Evolutionary conservation across 1,140 invertebrate species (phyloP).

Genomic region (Musca vetustissima): DNA sequence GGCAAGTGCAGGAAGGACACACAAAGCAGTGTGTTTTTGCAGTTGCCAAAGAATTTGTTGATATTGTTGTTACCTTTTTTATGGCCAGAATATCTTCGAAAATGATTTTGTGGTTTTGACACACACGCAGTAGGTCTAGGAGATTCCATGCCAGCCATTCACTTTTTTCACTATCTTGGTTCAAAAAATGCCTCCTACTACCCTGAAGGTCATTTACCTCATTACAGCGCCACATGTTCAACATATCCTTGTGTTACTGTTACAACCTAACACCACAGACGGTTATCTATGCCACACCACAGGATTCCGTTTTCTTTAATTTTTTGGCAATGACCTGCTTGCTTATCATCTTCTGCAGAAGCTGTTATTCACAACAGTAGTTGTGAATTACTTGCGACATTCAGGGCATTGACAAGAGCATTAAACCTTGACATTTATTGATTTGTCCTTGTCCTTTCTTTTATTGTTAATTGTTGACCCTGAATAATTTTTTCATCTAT

Average conservation of each 20-base stretch:
- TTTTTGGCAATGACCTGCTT: neutral
- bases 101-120: conserved; percentile 18
- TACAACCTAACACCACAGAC: neutral
- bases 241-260: neutral
- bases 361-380: conserved; percentile 3
- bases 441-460: too few species aligned
- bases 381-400: conserved; percentile 8
- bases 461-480: too few species aligned
- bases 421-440: too few species aligned
- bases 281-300: neutral
- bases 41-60: neutral
- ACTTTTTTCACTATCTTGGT: too few species aligned
- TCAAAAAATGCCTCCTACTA: too few species aligned
- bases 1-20: neutral
- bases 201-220: too few species aligned
- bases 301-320: neutral
- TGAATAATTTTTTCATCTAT: too few species aligned
- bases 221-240: neutral
- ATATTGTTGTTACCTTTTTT: neutral
- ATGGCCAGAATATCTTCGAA: conserved; percentile 12
- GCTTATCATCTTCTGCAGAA: neutral
- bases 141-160: too few species aligned
- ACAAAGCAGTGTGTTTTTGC: neutral
- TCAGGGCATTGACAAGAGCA: neutral
- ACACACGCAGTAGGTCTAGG: neutral